These are phyloP conservation scores for Choristoneura fumiferana DNA, from an alignment of 1,140 invertebrate genomes.

Conservation along the genomic window DNA sequence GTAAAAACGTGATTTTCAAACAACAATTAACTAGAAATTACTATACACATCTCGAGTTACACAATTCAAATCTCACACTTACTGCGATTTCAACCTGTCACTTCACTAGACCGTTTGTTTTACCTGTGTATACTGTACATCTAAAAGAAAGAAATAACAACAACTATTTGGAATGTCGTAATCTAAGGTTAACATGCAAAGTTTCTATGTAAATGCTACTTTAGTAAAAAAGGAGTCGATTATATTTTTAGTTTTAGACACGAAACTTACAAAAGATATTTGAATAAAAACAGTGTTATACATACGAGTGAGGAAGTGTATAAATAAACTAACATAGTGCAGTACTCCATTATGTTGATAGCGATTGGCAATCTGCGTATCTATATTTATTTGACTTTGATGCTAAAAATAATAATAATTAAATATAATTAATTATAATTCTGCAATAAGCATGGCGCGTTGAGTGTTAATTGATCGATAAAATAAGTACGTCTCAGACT, in stretches of 20 bases:
- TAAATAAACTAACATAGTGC: too few relatives aligned
- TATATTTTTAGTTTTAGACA: slow-evolving; percentile 12
- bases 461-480: too few relatives aligned
- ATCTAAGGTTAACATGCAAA: slow-evolving; percentile 30
- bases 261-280: slow-evolving; percentile 19
- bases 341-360: too few relatives aligned
- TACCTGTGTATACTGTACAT: neutral
- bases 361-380: too few relatives aligned
- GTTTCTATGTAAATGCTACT: slow-evolving; percentile 29
- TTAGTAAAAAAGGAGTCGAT: slow-evolving; percentile 23
- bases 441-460: too few relatives aligned
- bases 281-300: too few relatives aligned
- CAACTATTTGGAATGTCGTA: slow-evolving; percentile 28
- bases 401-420: too few relatives aligned
- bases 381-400: too few relatives aligned
- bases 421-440: too few relatives aligned
- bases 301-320: too few relatives aligned
- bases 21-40: neutral
- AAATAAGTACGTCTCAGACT: too few relatives aligned
- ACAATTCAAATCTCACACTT: neutral
- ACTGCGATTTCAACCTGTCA: neutral
- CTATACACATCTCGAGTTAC: neutral
- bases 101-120: neutral
- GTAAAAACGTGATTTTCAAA: neutral
- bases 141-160: slow-evolving; percentile 15